phyloP scores from a whole-genome alignment of 2,113 vertebrate genomes.

The Gymnogyps californianus region DNA sequence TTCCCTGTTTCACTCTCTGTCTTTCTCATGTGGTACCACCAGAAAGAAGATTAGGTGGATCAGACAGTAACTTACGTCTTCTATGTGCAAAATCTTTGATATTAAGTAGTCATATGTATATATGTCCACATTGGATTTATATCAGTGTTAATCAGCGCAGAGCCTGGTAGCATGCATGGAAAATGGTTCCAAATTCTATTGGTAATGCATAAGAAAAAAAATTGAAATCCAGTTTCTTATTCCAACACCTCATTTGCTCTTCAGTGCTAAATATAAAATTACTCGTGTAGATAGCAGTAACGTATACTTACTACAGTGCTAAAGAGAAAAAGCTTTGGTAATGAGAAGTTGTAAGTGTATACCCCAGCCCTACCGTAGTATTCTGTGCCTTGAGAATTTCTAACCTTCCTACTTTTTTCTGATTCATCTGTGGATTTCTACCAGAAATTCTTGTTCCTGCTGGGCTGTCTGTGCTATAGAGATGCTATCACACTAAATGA shows the following conservation, averaged over 20 bases:
- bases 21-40: not conserved
- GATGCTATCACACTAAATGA: not conserved
- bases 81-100: not conserved
- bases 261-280: not conserved
- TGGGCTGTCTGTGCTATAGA: not conserved
- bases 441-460: not conserved
- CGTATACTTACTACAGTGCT: not conserved
- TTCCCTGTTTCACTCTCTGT: not conserved
- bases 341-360: not conserved
- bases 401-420: not conserved
- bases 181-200: not conserved
- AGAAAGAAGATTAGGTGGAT: not conserved
- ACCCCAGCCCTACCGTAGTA: fast-evolving
- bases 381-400: not conserved
- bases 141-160: not conserved
- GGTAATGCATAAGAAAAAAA: not conserved
- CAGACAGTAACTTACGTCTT: not conserved
- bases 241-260: not conserved
- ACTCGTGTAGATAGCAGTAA: not conserved
- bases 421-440: not conserved
- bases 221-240: not conserved
- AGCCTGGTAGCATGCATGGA: not conserved
- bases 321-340: not conserved
- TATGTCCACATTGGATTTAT: not conserved
- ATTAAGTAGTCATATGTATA: not conserved